Evolutionary conservation across 1,140 invertebrate species (phyloP).

Genomic region (Semibalanus balanoides): DNA sequence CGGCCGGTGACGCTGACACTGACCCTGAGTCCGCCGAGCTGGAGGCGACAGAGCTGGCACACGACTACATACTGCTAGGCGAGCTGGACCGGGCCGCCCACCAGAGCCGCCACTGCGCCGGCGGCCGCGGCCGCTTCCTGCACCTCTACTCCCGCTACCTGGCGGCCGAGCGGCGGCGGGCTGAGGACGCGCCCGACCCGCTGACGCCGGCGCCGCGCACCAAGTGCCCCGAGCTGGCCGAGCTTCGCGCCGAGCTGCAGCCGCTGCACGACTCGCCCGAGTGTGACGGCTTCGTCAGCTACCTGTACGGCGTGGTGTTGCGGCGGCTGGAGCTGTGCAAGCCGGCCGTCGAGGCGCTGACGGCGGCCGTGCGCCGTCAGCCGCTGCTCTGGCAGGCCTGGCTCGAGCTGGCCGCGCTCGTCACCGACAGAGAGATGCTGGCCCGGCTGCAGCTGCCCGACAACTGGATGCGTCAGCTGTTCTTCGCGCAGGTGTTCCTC

Average conservation of each 20-base stretch:
- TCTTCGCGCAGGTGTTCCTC: conserved; percentile 75
- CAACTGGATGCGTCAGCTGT: conserved; percentile 83
- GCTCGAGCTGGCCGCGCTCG: conserved; percentile 73
- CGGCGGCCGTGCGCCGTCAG: conserved; percentile 56
- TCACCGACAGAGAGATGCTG: conserved; percentile 53
- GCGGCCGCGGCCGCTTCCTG: conserved; percentile 55
- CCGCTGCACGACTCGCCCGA: conserved; percentile 6
- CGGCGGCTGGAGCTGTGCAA: conserved; percentile 68
- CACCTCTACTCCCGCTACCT: conserved; percentile 73
- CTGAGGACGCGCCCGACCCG: conserved; percentile 62
- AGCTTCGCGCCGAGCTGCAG: conserved; percentile 9
- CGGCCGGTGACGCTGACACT: not conserved
- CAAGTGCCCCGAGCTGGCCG: conserved; percentile 3
- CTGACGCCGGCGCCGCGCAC: conserved; percentile 11
- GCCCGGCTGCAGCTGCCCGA: conserved; percentile 13
- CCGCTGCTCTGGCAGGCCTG: conserved; percentile 87
- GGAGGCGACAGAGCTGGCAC: not conserved
- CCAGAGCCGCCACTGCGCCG: conserved; percentile 55
- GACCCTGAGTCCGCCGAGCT: not conserved
- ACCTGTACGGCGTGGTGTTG: conserved; percentile 79
- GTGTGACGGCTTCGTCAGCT: conserved; percentile 68
- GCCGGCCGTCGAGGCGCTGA: conserved; percentile 56
- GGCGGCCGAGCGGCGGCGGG: conserved; percentile 70
- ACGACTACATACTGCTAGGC: not conserved
- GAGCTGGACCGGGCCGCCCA: conserved; percentile 50